Conservation (phyloP, 2,797 vertebrate genomes). For the Parauchenoglanis ngamensis region DNA sequence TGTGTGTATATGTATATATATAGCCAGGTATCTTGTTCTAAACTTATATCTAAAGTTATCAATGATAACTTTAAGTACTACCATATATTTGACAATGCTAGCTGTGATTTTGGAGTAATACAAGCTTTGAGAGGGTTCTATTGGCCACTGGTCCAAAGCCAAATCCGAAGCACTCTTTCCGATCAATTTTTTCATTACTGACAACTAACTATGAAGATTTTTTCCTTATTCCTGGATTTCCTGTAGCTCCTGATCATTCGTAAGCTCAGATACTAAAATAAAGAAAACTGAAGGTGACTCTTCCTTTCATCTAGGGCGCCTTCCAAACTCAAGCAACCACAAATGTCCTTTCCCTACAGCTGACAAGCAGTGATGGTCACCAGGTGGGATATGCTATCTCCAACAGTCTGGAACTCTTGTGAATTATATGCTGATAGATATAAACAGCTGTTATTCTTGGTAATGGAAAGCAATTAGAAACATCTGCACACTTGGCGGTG, state of each 20-base stretch:
- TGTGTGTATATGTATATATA: too few species aligned
- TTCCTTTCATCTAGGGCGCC: constrained; percentile 67
- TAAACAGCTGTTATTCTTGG: constrained; percentile 99
- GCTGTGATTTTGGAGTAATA: not conserved
- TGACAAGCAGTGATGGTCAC: constrained; percentile 91
- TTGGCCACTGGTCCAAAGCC: not conserved
- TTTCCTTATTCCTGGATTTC: not conserved
- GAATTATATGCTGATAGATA: constrained; percentile 99
- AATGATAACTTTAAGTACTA: not conserved
- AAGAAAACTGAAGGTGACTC: constrained; percentile 91
- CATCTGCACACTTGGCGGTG: constrained; percentile 99
- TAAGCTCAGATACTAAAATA: constrained; percentile 9
- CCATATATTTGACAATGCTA: not conserved
- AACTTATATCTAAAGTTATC: too few species aligned
- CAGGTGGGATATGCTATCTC: constrained; percentile 98
- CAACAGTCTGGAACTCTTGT: constrained; percentile 97
- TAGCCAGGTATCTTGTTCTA: not conserved
- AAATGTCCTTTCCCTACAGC: constrained; percentile 78
- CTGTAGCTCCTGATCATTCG: not conserved
- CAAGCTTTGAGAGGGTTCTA: not conserved
- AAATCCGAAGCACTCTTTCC: too few species aligned
- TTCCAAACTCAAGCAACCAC: constrained; percentile 82
- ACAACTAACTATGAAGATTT: not conserved
- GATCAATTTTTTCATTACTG: not conserved
- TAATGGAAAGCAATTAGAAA: constrained; percentile 99